Evolutionary conservation across 2,797 vertebrate genomes (phyloP).

Genomic region (Peromyscus nudipes): DNA sequence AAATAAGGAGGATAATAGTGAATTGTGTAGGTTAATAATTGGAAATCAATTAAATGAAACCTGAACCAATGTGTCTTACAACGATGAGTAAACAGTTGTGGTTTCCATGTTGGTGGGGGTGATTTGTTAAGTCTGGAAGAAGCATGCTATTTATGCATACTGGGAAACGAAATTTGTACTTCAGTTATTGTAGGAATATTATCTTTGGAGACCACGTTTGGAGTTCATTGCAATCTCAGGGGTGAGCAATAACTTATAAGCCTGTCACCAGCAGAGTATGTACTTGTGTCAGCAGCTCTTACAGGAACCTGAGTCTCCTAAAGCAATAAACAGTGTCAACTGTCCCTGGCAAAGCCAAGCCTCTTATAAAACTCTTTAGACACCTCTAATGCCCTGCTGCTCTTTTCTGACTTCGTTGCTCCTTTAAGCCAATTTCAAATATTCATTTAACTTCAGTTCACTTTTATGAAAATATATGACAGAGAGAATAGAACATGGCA

Average conservation of each 20-base stretch:
- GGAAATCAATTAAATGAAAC: not conserved
- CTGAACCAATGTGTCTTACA: not conserved
- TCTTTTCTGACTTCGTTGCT: slow-evolving; percentile 32
- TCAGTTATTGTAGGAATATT: not conserved
- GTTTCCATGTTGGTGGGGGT: too few relatives aligned
- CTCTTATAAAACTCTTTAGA: not conserved
- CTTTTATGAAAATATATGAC: slow-evolving; percentile 63
- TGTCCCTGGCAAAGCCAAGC: not conserved
- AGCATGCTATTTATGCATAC: not conserved
- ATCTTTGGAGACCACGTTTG: not conserved
- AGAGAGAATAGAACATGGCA: slow-evolving; percentile 31
- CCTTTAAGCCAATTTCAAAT: slow-evolving; percentile 67
- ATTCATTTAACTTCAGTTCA: slow-evolving; percentile 70
- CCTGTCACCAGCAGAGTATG: not conserved
- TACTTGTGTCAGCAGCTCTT: not conserved
- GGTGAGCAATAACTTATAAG: not conserved
- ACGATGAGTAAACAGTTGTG: not conserved
- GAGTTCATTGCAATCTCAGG: not conserved
- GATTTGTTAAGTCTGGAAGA: not conserved
- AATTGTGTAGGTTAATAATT: not conserved
- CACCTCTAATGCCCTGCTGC: not conserved
- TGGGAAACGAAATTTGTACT: not conserved
- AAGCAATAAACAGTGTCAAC: not conserved
- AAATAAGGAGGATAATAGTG: not conserved
- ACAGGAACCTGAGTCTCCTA: not conserved